A percentile compares a stretch with the other conserved stretches of the same genome.
Evolutionary conservation across 2,113 vertebrate genomes (phyloP).

Genomic region (Triplophysa rosa): DNA sequence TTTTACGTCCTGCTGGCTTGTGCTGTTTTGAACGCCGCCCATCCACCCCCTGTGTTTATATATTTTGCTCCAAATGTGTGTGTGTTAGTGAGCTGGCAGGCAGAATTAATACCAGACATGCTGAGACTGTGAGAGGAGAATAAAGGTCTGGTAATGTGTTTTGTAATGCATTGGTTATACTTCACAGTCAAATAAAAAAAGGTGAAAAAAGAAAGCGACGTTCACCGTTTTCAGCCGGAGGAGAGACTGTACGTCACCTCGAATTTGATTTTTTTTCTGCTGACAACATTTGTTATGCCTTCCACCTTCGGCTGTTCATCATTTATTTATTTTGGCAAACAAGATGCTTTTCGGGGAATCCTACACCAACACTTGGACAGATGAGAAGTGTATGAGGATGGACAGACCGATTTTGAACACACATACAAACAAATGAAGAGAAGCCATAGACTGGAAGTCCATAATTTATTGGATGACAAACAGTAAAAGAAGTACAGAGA

Average conservation of each 20-base stretch:
- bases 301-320: slow-evolving; percentile 74
- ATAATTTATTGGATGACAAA: slow-evolving; percentile 9
- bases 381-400: slow-evolving; percentile 3
- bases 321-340: slow-evolving; percentile 79
- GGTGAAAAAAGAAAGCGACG: slow-evolving; percentile 6
- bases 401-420: slow-evolving; percentile 1
- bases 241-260: slow-evolving; percentile 66
- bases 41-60: neutral
- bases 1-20: neutral
- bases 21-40: neutral
- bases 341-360: slow-evolving; percentile 62
- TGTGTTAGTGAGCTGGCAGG: neutral
- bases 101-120: slow-evolving; percentile 58
- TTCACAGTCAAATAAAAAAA: slow-evolving; percentile 70
- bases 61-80: slow-evolving; percentile 23
- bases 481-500: neutral
- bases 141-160: slow-evolving; percentile 75
- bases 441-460: neutral
- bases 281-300: slow-evolving; percentile 73
- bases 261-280: slow-evolving; percentile 71
- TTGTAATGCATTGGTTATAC: slow-evolving; percentile 80
- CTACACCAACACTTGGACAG: slow-evolving; percentile 52
- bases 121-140: slow-evolving; percentile 67
- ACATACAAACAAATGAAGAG: slow-evolving; percentile 20
- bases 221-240: slow-evolving; percentile 66